Evolutionary conservation across 1,140 invertebrate genomes (phyloP), one percentile per base, ranked within the genome.

Genomic region (Apis cerana): DNA sequence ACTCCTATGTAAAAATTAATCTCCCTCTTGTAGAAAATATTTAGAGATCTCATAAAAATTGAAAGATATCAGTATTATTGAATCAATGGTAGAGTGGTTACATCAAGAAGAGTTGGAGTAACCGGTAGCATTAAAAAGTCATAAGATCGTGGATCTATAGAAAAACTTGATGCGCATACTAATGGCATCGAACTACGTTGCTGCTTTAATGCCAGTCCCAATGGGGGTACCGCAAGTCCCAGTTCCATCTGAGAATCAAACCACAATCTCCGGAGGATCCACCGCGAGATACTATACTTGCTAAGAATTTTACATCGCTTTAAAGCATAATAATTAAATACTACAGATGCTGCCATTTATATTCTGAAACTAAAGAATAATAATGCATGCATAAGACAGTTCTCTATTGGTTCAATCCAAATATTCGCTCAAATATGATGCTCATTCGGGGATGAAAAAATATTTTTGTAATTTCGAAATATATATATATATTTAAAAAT

Each of bases 121-220:
- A 68, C 65, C 23, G 50, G 54, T 72, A 27, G 23, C 62, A 85
- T 87, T 58, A 85, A 87, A 79, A 75, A 88, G 67, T 88, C 79
- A 85, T 76, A 65, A 87, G 77, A 83, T 62, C 59, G 43, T 19
- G 72, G 21, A 81, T 43, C 52, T 23, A 54, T 64, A 79, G 65
- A 82, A 82, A 85, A 87, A 82, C 70, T 58, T 70, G 64, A 68
- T 85, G 76, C 71, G 62, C 85, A 85, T 88, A 88, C 70, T 84
- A 82, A 88, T 84, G 86, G 71, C 72, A 50, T 70, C 58, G 71
- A 69, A 80, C 68, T 82, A 65, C 21, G 71, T 70, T 77, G 77
- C 43, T 56, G n/a, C 81, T 82, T 69, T 86, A 84, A 88, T 84
- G 76, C 72, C 67, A 64, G 56, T 76, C 56, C 78, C 82, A 64